A percentile compares a stretch with the other conserved stretches of the same genome.
Evolutionary conservation across 2,797 vertebrate species (phyloP).

Genomic region (Dallia pectoralis): DNA sequence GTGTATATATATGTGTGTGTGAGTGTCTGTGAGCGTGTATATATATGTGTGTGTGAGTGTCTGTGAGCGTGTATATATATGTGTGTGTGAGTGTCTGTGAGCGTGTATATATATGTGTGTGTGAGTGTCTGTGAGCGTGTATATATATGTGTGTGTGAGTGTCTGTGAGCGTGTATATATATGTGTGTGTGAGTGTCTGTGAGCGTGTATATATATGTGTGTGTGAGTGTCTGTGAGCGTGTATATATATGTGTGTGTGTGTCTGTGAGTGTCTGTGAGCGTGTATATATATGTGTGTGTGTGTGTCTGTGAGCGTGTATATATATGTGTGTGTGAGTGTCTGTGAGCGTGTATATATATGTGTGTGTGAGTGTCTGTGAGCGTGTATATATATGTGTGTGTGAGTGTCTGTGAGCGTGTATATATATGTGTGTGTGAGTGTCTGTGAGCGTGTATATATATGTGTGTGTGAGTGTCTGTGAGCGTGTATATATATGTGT

Average conservation of each 20-base stretch:
- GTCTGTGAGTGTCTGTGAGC: conserved; percentile 1
- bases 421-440: not conserved
- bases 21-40: conserved; percentile 1
- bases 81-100: conserved; percentile 4
- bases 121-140: too few species aligned
- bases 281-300: conserved; percentile 3
- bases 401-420: conserved; percentile 5
- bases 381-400: too few species aligned
- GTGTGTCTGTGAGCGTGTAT: conserved; percentile 1
- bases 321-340: not conserved
- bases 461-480: conserved; percentile 7
- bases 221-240: conserved; percentile 3
- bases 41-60: conserved; percentile 4
- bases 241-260: conserved; percentile 4
- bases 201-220: too few species aligned
- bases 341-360: not conserved
- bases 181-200: too few species aligned
- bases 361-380: too few species aligned
- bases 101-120: conserved; percentile 4
- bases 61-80: too few species aligned
- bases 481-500: not conserved
- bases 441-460: too few species aligned
- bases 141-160: too few species aligned
- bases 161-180: not conserved
- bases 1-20: too few species aligned